Conservation (phyloP, 2,797 vertebrate genomes). For the Chanos chanos region DNA sequence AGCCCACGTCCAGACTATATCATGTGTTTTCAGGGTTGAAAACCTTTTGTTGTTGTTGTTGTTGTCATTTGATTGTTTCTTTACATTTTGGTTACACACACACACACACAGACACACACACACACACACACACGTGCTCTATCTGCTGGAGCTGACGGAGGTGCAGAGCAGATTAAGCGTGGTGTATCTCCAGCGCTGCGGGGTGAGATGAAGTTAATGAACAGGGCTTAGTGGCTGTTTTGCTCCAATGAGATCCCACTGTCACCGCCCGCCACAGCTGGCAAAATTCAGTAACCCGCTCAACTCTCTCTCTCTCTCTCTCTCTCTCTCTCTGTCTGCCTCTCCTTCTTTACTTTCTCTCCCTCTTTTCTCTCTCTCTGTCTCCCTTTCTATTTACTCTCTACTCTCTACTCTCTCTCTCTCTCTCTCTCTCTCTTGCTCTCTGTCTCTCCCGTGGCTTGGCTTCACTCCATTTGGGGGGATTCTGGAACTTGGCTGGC, state of each 20-base stretch:
- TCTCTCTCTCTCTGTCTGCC: slow-evolving; percentile 49
- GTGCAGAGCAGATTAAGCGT: slow-evolving; percentile 17
- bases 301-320: slow-evolving; percentile 69
- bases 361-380: background rate
- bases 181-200: slow-evolving; percentile 45
- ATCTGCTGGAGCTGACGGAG: background rate
- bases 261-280: slow-evolving; percentile 56
- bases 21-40: background rate
- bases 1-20: no score
- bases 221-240: slow-evolving; percentile 15
- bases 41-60: background rate
- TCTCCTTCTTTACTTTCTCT: slow-evolving; percentile 47
- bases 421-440: background rate
- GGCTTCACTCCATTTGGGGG: slow-evolving; percentile 62
- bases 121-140: background rate
- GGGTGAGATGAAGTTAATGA: slow-evolving; percentile 31
- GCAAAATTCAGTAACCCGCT: no score
- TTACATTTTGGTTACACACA: background rate
- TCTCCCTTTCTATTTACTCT: background rate
- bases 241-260: background rate
- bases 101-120: background rate
- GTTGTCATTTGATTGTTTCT: no score
- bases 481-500: slow-evolving; percentile 42
- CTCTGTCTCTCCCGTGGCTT: slow-evolving; percentile 58
- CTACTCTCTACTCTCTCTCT: background rate